A percentile compares a stretch with the other conserved stretches of the same genome.
These are phyloP conservation scores for Aelia acuminata DNA, from an alignment of 2,888 invertebrate species.

Conservation along the genomic window DNA sequence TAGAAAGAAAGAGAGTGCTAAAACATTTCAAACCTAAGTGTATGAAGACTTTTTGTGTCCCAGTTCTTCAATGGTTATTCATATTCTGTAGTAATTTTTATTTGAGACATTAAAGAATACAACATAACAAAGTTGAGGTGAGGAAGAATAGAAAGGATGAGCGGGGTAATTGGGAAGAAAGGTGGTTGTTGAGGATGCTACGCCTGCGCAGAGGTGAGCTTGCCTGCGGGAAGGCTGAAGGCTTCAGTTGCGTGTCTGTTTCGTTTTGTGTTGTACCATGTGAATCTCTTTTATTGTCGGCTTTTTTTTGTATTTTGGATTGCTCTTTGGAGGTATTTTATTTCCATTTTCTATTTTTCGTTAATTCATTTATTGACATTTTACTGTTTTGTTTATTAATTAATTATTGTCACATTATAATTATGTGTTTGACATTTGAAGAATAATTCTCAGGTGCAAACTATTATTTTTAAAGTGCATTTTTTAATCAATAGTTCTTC, in stretches of 20 bases:
- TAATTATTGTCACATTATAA: not conserved
- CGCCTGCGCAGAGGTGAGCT: conserved; percentile 45
- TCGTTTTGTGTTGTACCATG: conserved; percentile 46
- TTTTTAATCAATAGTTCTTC: too few relatives aligned
- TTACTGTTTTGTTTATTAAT: not conserved
- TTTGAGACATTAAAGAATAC: not conserved
- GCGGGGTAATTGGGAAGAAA: not conserved
- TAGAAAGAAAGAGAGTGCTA: too few relatives aligned
- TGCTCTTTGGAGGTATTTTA: conserved; percentile 49
- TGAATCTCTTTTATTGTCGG: conserved; percentile 25
- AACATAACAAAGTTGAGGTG: not conserved
- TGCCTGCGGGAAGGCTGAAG: not conserved
- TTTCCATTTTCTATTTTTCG: not conserved
- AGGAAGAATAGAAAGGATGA: conserved; percentile 36
- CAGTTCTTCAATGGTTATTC: too few relatives aligned
- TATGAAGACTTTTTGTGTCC: too few relatives aligned
- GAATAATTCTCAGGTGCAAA: not conserved
- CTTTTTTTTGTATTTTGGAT: conserved; percentile 41
- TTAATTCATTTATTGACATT: not conserved
- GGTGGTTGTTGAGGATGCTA: conserved; percentile 34
- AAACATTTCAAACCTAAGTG: too few relatives aligned
- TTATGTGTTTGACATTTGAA: not conserved
- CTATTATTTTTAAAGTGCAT: too few relatives aligned
- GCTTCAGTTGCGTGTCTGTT: conserved; percentile 55
- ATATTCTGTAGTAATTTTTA: not conserved